A percentile compares a stretch with the other conserved stretches of the same genome.
phyloP scores from a whole-genome alignment of 1,140 invertebrate species.

The Drosophila sucinea region DNA sequence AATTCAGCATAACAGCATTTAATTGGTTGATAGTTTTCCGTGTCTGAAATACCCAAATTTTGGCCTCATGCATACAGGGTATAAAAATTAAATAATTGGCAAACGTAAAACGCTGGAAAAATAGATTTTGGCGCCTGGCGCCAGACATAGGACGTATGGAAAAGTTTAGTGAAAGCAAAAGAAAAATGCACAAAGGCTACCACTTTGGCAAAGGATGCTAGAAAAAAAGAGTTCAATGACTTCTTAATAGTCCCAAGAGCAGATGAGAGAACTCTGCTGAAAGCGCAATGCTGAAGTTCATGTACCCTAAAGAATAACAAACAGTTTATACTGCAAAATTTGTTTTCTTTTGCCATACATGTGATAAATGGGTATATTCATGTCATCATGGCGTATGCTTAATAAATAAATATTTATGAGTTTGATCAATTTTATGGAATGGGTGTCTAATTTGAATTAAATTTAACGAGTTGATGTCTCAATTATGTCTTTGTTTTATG shows the following conservation, averaged over 20 bases:
- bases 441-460: too few relatives aligned
- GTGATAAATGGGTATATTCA: not conserved
- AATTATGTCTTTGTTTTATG: too few relatives aligned
- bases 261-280: constrained; percentile 9
- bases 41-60: too few relatives aligned
- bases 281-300: constrained; percentile 38
- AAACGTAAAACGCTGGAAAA: constrained; percentile 30
- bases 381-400: too few relatives aligned
- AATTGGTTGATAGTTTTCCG: too few relatives aligned
- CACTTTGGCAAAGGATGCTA: constrained; percentile 64
- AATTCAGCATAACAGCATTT: not conserved
- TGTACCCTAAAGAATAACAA: constrained; percentile 49
- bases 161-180: constrained; percentile 27
- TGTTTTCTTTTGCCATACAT: constrained; percentile 51
- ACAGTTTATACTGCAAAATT: constrained; percentile 23
- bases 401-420: too few relatives aligned
- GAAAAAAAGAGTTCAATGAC: constrained; percentile 62
- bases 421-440: too few relatives aligned
- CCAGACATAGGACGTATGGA: constrained; percentile 58
- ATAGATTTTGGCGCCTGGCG: constrained; percentile 58
- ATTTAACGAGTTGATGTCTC: too few relatives aligned
- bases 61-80: not conserved
- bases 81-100: constrained; percentile 72
- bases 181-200: constrained; percentile 31
- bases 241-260: constrained; percentile 65